Evolutionary conservation across 2,113 vertebrate species (phyloP).

Genomic region (Pampusana beccarii): DNA sequence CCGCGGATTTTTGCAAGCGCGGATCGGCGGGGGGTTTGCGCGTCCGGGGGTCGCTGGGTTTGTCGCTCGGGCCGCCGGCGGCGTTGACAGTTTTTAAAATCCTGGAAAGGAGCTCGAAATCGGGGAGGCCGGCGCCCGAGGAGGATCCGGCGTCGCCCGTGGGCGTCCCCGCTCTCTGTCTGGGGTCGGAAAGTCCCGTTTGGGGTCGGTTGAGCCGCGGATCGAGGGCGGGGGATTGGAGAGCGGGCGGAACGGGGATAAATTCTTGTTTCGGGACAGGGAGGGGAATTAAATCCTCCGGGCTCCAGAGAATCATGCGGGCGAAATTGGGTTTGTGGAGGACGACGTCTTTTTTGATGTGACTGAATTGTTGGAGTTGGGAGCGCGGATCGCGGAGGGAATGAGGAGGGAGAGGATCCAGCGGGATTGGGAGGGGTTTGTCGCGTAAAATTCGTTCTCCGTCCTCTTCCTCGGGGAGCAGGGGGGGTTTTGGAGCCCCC

Average conservation of each 20-base stretch:
- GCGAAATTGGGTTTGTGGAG: constrained; percentile 84
- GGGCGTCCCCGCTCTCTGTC: constrained; percentile 36
- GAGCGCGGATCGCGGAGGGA: constrained; percentile 84
- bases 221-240: constrained; percentile 81
- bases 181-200: constrained; percentile 40
- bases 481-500: neutral
- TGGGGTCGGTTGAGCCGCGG: constrained; percentile 79
- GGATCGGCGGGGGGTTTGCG: constrained; percentile 83
- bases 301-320: constrained; percentile 88
- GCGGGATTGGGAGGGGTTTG: constrained; percentile 85
- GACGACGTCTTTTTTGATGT: constrained; percentile 91
- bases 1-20: constrained; percentile 76
- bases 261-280: constrained; percentile 89
- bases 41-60: constrained; percentile 86
- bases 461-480: constrained; percentile 84
- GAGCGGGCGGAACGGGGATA: constrained; percentile 81
- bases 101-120: constrained; percentile 90
- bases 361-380: constrained; percentile 93
- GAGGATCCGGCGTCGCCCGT: neutral
- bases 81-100: constrained; percentile 89
- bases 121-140: constrained; percentile 70
- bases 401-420: constrained; percentile 85
- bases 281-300: constrained; percentile 90
- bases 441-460: constrained; percentile 86
- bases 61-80: constrained; percentile 70